Conservation (phyloP, 2,113 vertebrate species). For the Aleadryas rufinucha region DNA sequence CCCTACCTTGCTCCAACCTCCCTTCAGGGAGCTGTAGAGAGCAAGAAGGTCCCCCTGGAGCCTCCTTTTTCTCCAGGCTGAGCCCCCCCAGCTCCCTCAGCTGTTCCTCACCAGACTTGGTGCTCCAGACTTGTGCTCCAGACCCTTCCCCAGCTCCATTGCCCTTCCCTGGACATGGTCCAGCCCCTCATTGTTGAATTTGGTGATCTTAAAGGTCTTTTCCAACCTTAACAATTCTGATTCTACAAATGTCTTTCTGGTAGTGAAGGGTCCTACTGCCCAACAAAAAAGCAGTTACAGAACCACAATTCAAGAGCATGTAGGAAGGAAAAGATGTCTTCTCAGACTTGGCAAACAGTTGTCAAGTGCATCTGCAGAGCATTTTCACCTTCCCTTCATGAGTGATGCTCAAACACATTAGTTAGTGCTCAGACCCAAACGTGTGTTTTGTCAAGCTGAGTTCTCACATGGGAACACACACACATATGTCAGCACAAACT, state of each 20-base stretch:
- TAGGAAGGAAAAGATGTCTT: background rate
- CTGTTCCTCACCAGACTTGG: background rate
- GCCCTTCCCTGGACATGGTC: background rate
- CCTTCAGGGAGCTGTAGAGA: background rate
- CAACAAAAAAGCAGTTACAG: background rate
- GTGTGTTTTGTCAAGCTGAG: background rate
- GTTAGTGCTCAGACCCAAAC: background rate
- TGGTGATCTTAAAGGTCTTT: background rate
- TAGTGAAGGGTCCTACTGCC: no score
- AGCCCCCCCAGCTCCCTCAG: background rate
- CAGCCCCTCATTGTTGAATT: background rate
- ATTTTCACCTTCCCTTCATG: background rate
- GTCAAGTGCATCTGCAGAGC: background rate
- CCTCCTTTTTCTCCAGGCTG: background rate
- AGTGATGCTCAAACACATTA: background rate
- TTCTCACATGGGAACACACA: background rate
- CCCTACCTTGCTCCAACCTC: background rate
- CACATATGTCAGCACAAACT: accelerated
- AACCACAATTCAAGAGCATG: background rate
- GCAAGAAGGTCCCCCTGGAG: background rate
- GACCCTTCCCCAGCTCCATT: background rate
- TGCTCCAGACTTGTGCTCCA: background rate
- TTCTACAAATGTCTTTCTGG: background rate
- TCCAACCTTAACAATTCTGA: background rate
- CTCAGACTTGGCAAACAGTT: background rate